Base-by-base conservation (phyloP, 1,140 invertebrate genomes). In the Eumaeus atala region DNA sequence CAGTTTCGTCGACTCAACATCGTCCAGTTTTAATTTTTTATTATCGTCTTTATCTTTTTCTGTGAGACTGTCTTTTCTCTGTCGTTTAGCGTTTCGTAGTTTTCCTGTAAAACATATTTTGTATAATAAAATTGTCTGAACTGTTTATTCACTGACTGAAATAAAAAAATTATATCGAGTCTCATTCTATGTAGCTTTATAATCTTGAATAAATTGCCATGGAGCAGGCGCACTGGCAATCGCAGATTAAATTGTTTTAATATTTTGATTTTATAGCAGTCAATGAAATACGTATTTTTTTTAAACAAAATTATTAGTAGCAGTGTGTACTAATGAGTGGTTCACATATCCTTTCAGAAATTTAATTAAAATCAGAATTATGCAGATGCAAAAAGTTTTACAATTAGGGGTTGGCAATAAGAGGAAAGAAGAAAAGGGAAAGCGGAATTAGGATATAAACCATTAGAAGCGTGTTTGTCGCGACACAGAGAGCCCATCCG, bases 21-120 rank as follows among this genome's bases (percentile, higher is more conserved):
- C 83, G 0, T 78, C 70, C 1, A 64, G 11, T 85, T 75, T 88
- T 54, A 59, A 64, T 28, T 74, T 89, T 68, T 74, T 89, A 53
- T 50, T 69, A 60, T 70, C 87, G 9, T 44, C 84, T 16, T 87
- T 87, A 5, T 88, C 87, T 48, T 83, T 86, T 9, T 88, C 87
- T 1, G 88, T 85, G 0, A 82, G 72, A 64, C 90, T 91, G 60
- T 91, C 90, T 53, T 90, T 90, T 8, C 90, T 74, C 47, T 88
- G 84, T 1, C 90, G 77, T 71, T 91, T 91, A 9, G 81, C 77
- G 36, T 88, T 89, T 54, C 89, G 78, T 37, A 89, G 84, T 76
- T 89, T 90, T 1, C 67, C 83, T 87, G 58, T 49, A 61, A 57
- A 60, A 60, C 38, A 54, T 18, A 49, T 48, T 10, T 28, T 28